These are phyloP conservation scores for Sphaeridia pumilis DNA, from an alignment of 2,888 invertebrate genomes.

Conservation along the genomic window DNA sequence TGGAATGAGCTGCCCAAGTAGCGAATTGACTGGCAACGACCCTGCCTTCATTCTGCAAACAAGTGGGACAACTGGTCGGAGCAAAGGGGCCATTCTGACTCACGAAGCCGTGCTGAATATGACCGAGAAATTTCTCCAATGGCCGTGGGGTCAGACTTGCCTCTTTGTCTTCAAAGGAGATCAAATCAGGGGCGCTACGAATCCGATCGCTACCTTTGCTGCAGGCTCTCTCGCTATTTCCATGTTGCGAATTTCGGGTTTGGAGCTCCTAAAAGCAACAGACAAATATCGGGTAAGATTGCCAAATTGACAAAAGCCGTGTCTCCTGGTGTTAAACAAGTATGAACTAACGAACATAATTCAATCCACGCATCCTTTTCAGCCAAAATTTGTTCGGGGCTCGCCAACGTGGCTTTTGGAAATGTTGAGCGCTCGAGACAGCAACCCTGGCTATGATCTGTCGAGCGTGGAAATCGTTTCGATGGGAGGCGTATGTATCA, in stretches of 20 bases:
- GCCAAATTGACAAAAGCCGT: no score
- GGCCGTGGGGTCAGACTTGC: constrained; percentile 17
- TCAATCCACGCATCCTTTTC: background rate
- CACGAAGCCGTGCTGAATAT: constrained; percentile 19
- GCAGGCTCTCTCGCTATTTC: constrained; percentile 16
- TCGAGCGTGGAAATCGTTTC: constrained; percentile 15
- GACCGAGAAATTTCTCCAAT: constrained; percentile 12
- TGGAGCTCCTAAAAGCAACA: constrained; percentile 25
- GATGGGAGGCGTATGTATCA: constrained; percentile 23
- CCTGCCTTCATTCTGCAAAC: constrained; percentile 10
- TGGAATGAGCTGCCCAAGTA: constrained; percentile 15
- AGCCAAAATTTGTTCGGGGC: constrained; percentile 29
- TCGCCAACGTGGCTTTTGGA: constrained; percentile 27
- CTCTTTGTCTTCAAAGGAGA: constrained; percentile 27
- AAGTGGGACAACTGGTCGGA: constrained; percentile 26
- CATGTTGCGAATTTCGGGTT: constrained; percentile 19
- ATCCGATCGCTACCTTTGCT: constrained; percentile 19
- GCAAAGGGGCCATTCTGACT: constrained; percentile 25
- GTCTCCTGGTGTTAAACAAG: no score
- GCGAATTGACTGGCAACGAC: constrained; percentile 1
- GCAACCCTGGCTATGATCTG: constrained; percentile 19
- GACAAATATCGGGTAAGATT: constrained; percentile 23
- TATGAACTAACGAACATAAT: no score
- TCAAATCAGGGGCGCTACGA: constrained; percentile 25
- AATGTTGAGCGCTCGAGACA: constrained; percentile 23